Conservation (phyloP, 2,888 invertebrate species). For the Cephonodes hylas region DNA sequence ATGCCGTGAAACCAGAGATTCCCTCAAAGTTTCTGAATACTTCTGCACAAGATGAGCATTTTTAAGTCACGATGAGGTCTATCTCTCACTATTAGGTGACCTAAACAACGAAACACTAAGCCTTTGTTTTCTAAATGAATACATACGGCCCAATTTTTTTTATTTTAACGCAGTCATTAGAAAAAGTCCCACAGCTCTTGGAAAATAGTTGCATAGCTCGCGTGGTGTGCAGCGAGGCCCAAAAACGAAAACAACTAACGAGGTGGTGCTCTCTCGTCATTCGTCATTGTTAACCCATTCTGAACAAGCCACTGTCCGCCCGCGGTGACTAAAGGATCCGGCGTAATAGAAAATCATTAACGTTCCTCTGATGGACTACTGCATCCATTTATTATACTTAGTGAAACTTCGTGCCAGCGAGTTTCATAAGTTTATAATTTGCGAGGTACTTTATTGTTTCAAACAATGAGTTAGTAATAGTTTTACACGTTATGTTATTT, state of each 20-base stretch:
- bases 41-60: too few relatives aligned
- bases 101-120: background rate
- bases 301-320: background rate
- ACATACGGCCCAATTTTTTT: background rate
- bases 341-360: background rate
- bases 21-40: too few relatives aligned
- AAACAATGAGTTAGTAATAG: too few relatives aligned
- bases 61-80: too few relatives aligned
- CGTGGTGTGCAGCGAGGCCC: background rate
- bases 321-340: background rate
- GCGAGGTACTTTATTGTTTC: too few relatives aligned
- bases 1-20: too few relatives aligned
- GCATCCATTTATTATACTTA: background rate
- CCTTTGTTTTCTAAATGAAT: background rate
- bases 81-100: too few relatives aligned
- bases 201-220: background rate
- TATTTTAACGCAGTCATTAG: background rate
- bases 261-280: constrained; percentile 5
- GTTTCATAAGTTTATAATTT: too few relatives aligned
- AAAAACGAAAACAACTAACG: constrained; percentile 6
- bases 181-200: background rate
- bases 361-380: background rate
- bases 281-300: constrained; percentile 5
- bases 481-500: too few relatives aligned
- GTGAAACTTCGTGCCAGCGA: background rate